Evolutionary conservation across 2,797 vertebrate species (phyloP).

Genomic region (Crocodylus rhombifer): DNA sequence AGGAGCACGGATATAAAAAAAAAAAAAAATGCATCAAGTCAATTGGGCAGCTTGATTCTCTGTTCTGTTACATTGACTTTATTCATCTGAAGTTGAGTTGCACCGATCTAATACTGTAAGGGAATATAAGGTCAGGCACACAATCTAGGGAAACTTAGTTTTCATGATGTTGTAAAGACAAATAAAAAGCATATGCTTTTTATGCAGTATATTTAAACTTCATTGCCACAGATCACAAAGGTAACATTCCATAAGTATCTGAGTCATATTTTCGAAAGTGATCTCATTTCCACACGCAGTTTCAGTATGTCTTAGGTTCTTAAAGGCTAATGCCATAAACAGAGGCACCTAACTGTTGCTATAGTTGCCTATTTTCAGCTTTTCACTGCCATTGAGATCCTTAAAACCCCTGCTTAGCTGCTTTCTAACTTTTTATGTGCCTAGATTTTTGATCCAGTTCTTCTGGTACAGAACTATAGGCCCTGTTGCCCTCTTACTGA

Average conservation of each 20-base stretch:
- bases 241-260: neutral
- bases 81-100: neutral
- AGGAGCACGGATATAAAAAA: neutral
- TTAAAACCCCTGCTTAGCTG: slow-evolving; percentile 2
- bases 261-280: slow-evolving; percentile 5
- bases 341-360: too few species aligned
- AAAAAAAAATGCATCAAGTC: neutral
- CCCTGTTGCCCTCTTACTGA: neutral
- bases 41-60: slow-evolving; percentile 20
- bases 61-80: slow-evolving; percentile 36
- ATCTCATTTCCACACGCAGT: neutral
- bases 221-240: neutral
- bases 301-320: neutral
- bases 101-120: slow-evolving; percentile 3
- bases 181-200: slow-evolving; percentile 27
- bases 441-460: neutral
- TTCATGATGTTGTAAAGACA: neutral
- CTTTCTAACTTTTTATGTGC: slow-evolving; percentile 41
- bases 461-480: slow-evolving; percentile 47
- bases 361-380: neutral
- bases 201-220: slow-evolving; percentile 14
- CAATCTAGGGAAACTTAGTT: slow-evolving; percentile 13
- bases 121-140: neutral
- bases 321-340: too few species aligned
- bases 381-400: neutral